Evolutionary conservation across 2,888 invertebrate genomes (phyloP).

Genomic region (Schizotus pectinicornis): DNA sequence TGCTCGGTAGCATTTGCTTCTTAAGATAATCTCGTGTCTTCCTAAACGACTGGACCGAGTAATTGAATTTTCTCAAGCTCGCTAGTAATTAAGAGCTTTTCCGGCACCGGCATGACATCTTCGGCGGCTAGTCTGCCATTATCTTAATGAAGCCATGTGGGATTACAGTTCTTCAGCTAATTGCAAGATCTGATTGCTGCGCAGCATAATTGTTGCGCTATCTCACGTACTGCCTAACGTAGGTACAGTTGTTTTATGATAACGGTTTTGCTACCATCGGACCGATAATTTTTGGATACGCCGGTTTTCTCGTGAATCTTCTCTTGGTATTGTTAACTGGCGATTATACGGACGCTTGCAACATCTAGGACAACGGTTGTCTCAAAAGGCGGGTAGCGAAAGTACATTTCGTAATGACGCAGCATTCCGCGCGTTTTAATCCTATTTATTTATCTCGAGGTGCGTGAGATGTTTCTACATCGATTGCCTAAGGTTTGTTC

Average conservation of each 20-base stretch:
- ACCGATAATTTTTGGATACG: background rate
- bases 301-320: background rate
- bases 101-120: too few species aligned
- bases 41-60: background rate
- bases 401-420: constrained; percentile 14
- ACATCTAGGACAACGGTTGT: constrained; percentile 11
- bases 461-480: constrained; percentile 19
- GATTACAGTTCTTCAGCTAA: too few species aligned
- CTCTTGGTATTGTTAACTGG: constrained; percentile 6
- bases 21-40: background rate
- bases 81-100: too few species aligned
- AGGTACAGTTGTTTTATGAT: too few species aligned
- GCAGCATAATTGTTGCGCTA: too few species aligned
- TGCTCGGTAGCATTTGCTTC: background rate
- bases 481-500: constrained; percentile 13
- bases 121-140: too few species aligned
- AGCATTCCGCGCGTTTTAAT: constrained; percentile 3
- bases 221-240: too few species aligned
- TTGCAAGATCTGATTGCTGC: too few species aligned
- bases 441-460: background rate
- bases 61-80: background rate
- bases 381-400: constrained; percentile 11
- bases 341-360: background rate
- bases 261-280: too few species aligned
- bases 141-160: too few species aligned